Percentiles rank a stretch among this genome's conserved stretches.
Conservation (phyloP, 2,797 vertebrate genomes). For the Argyrosomus regius region DNA sequence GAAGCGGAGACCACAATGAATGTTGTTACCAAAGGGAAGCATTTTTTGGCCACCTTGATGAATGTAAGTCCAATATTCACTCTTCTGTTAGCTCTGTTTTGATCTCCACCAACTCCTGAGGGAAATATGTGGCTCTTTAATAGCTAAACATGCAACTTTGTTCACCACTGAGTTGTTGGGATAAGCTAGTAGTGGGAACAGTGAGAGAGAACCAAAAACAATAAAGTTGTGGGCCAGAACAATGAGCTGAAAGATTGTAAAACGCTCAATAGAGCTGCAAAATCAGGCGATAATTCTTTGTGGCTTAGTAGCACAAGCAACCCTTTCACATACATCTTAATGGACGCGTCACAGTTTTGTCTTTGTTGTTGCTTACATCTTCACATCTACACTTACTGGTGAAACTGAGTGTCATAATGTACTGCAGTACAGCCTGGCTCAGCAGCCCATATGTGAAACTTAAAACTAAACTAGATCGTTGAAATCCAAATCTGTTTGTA, state of each 20-base stretch:
- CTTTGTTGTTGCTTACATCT: not conserved
- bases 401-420: no score
- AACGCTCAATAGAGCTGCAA: not conserved
- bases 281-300: not conserved
- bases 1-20: no score
- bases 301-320: not conserved
- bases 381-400: no score
- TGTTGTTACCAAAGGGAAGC: no score
- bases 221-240: not conserved
- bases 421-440: no score
- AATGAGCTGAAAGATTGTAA: not conserved
- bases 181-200: not conserved
- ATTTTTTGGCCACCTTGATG: not conserved
- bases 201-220: not conserved
- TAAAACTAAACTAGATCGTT: no score
- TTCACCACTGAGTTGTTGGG: not conserved
- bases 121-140: not conserved
- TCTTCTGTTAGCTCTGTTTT: not conserved
- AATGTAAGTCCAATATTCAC: not conserved
- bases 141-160: not conserved
- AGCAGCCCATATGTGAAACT: no score
- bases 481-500: no score
- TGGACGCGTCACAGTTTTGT: not conserved
- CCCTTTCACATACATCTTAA: not conserved
- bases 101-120: slow-evolving; percentile 5